Conservation (phyloP, 30 jellyfish, hydroid and myxozoan species). For the Aurelia aurita complex sp. Pacific region DNA sequence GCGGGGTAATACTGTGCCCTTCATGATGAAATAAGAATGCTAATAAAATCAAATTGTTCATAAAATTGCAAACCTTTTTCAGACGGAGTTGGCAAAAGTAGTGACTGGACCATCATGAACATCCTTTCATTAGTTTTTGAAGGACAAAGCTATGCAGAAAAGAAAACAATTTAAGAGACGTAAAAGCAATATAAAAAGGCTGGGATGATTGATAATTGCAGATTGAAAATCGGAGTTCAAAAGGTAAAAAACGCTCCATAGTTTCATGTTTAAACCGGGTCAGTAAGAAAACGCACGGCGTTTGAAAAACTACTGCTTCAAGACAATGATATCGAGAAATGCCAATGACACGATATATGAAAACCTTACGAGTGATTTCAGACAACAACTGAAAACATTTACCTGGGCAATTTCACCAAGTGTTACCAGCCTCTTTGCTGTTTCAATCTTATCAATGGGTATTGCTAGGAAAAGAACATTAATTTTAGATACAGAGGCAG, state of each 20-base stretch:
- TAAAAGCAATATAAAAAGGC: not conserved
- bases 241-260: too few relatives aligned
- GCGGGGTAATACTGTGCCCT: too few relatives aligned
- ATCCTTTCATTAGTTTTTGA: constrained; percentile 45
- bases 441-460: constrained; percentile 22
- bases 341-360: too few relatives aligned
- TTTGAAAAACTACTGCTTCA: too few relatives aligned
- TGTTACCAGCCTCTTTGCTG: constrained; percentile 28
- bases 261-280: too few relatives aligned
- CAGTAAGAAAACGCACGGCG: too few relatives aligned
- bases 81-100: constrained; percentile 33
- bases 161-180: not conserved
- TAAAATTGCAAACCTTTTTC: not conserved
- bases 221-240: too few relatives aligned
- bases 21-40: too few relatives aligned
- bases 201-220: not conserved
- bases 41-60: too few relatives aligned
- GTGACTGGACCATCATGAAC: constrained; percentile 59
- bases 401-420: constrained; percentile 61
- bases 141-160: constrained; percentile 28
- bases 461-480: constrained; percentile 12
- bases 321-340: too few relatives aligned
- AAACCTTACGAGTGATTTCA: too few relatives aligned
- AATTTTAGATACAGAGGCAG: too few relatives aligned
- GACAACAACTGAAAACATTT: not conserved